phyloP scores from a whole-genome alignment of 2,797 vertebrate genomes.

The Microchirus variegatus region DNA sequence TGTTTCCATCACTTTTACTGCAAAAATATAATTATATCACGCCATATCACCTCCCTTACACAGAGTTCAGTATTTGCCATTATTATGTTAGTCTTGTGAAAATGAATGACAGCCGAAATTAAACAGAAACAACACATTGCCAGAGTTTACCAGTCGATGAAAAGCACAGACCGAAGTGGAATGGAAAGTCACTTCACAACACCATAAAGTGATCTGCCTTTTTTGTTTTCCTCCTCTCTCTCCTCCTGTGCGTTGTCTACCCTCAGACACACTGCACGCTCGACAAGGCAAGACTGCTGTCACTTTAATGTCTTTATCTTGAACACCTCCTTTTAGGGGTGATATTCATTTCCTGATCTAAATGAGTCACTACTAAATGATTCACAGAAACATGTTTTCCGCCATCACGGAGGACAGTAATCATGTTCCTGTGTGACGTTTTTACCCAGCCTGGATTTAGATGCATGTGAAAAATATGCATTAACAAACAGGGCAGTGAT shows the following conservation, averaged over 20 bases:
- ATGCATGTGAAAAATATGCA: background rate
- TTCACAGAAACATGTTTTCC: background rate
- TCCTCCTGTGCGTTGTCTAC: slow-evolving; percentile 16
- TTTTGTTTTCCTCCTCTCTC: slow-evolving; percentile 3
- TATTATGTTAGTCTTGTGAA: slow-evolving; percentile 6
- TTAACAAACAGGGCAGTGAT: background rate
- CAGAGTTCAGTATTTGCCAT: background rate
- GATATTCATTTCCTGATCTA: slow-evolving; percentile 23
- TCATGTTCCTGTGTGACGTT: background rate
- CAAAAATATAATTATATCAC: background rate
- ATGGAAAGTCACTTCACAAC: slow-evolving; percentile 11
- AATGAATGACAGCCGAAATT: background rate
- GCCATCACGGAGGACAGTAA: background rate
- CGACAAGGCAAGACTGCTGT: slow-evolving; percentile 6
- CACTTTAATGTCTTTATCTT: slow-evolving; percentile 21
- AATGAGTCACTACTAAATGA: background rate
- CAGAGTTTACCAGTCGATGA: background rate
- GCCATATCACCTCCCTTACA: background rate
- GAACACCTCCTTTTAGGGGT: slow-evolving; percentile 3
- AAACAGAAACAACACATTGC: background rate
- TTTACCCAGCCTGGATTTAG: slow-evolving; percentile 1
- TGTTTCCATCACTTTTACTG: background rate
- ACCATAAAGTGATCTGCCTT: slow-evolving; percentile 1
- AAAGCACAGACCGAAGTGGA: background rate
- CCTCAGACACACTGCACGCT: slow-evolving; percentile 4